Conservation (phyloP, 2,113 vertebrate genomes). For the Pimephales promelas region DNA sequence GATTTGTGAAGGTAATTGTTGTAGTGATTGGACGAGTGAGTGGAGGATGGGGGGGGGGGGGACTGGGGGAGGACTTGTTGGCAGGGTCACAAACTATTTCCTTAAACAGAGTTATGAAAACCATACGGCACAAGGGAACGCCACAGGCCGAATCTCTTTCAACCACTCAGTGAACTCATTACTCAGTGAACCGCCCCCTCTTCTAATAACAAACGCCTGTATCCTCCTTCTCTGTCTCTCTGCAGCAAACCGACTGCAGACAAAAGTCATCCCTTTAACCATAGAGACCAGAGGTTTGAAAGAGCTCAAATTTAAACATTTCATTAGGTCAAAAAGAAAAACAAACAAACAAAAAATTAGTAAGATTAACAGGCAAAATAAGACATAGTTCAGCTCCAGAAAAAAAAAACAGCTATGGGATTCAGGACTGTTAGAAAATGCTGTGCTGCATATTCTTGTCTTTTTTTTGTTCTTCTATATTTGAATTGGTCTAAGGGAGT, state of each 20-base stretch:
- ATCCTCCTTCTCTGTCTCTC: constrained; percentile 59
- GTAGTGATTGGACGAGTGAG: constrained; percentile 22
- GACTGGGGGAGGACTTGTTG: constrained; percentile 44
- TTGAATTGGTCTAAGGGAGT: constrained; percentile 62
- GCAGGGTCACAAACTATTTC: constrained; percentile 57
- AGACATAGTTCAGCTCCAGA: not conserved
- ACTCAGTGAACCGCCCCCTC: constrained; percentile 71
- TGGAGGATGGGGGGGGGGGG: constrained; percentile 4
- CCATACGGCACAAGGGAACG: constrained; percentile 61
- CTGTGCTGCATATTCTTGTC: constrained; percentile 25
- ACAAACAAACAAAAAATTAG: not conserved
- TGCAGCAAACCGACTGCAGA: constrained; percentile 57
- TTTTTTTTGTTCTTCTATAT: constrained; percentile 62
- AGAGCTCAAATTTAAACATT: constrained; percentile 10
- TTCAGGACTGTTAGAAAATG: constrained; percentile 29
- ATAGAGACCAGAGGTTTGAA: constrained; percentile 49
- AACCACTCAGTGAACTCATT: constrained; percentile 51
- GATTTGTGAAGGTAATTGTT: constrained; percentile 16
- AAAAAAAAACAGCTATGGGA: constrained; percentile 27
- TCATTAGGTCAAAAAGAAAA: constrained; percentile 17
- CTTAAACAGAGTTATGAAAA: constrained; percentile 68
- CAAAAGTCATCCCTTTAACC: constrained; percentile 48
- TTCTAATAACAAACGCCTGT: constrained; percentile 58
- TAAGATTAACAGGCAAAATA: not conserved
- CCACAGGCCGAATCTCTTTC: constrained; percentile 42